Evolutionary conservation across 2,797 vertebrate species (phyloP), one percentile per base, ranked within the genome.

Genomic region (Aulostomus chinensis): DNA sequence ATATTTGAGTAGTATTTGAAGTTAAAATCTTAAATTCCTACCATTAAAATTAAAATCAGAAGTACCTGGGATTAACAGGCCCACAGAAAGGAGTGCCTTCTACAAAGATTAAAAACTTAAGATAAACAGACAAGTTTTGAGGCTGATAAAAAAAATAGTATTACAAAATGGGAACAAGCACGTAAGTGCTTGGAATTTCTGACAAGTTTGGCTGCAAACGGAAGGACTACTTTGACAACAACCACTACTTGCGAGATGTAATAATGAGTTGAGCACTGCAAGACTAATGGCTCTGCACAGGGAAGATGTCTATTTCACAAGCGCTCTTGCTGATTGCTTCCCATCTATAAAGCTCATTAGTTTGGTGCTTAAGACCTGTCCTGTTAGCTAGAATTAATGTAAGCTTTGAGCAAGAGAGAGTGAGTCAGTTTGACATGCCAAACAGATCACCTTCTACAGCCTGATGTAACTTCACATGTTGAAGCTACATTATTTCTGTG

Each of bases 301-400:
- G 25, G 35, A 53, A 39, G 20, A 69, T 0, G 4, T 34, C 21
- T 10, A 34, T 50, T 67, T 61, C 43, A 53, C 29, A 63, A 52
- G 38, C 6, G 14, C 20, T 35, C 9, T 45, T 37, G 17, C 22
- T 45, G 36, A 45, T 70, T 63, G 45, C 59, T 39, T n/a, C 22
- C 28, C 1, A 3, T 52, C 40, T 60, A 65, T 51, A 56, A 38
- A 82, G 66, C 67, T 83, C 59, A 68, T 51, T 43, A 59, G 22
- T 47, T 47, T 30, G 41, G 17, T 1, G 24, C 24, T 59, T 13
- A 30, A 38, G n/a, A n/a, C 58, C 41, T 31, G 30, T 43, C 39
- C 29, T 55, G 43, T 51, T 63, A 48, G 50, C 28, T 62, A 41
- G 9, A 73, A 65, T 49, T 75, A 11, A 43, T 58, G 41, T 50